Percentiles rank a stretch among this genome's conserved stretches.
These are phyloP conservation scores for Microdon myrmicae DNA, from an alignment of 2,888 invertebrate genomes.

Conservation along the genomic window DNA sequence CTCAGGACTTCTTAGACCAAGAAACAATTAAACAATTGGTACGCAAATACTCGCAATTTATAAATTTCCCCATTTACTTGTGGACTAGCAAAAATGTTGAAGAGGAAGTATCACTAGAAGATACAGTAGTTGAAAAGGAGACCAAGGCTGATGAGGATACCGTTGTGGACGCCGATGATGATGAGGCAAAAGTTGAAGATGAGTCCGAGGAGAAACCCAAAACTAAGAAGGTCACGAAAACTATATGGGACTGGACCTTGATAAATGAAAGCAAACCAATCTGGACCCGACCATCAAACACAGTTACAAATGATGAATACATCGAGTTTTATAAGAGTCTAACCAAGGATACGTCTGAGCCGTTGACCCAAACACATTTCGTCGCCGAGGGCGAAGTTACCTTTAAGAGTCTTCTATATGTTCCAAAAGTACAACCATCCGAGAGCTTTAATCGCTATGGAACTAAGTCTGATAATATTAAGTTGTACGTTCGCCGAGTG, in stretches of 20 bases:
- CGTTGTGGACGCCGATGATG: constrained; percentile 66
- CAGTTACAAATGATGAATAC: constrained; percentile 91
- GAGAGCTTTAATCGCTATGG: constrained; percentile 97
- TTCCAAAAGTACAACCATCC: constrained; percentile 89
- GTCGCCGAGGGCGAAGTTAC: constrained; percentile 99
- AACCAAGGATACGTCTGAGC: constrained; percentile 87
- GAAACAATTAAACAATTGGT: constrained; percentile 90
- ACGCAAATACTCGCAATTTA: constrained; percentile 99
- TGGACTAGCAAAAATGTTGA: constrained; percentile 85
- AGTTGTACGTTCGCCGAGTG: constrained; percentile 95
- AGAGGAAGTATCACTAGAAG: constrained; percentile 76
- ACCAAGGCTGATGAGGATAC: constrained; percentile 69
- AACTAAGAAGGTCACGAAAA: constrained; percentile 91
- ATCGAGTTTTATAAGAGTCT: constrained; percentile 94
- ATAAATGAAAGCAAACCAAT: constrained; percentile 98
- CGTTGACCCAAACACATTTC: constrained; percentile 88
- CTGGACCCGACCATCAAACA: constrained; percentile 92
- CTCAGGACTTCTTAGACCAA: constrained; percentile 93
- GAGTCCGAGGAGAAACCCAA: constrained; percentile 75
- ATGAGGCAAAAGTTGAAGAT: constrained; percentile 72
- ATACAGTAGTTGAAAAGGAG: constrained; percentile 69
- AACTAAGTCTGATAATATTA: constrained; percentile 92
- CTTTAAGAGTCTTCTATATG: constrained; percentile 94
- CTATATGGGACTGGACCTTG: constrained; percentile 97
- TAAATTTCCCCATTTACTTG: constrained; percentile 97